A percentile compares a stretch with the other conserved stretches of the same genome.
Evolutionary conservation across 1,140 invertebrate species (phyloP).

Genomic region (Apis mellifera): DNA sequence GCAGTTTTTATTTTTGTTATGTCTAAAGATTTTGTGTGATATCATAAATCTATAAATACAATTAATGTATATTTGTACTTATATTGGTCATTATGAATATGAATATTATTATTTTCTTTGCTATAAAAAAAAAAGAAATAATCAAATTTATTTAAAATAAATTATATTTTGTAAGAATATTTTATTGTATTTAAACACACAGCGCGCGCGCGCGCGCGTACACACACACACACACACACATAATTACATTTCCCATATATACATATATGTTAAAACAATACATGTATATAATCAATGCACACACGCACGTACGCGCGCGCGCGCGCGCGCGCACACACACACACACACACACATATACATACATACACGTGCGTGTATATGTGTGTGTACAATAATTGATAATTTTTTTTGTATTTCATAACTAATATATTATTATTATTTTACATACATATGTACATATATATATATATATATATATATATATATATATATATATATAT

Average conservation of each 20-base stretch:
- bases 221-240: too few species aligned
- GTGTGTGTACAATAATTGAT: slow-evolving; percentile 43
- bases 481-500: slow-evolving; percentile 28
- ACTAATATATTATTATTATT: slow-evolving; percentile 44
- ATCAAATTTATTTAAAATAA: slow-evolving; percentile 43
- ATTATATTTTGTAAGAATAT: slow-evolving; percentile 62
- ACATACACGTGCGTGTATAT: slow-evolving; percentile 18
- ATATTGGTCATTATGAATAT: slow-evolving; percentile 25
- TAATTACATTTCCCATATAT: too few species aligned
- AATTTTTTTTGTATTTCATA: slow-evolving; percentile 30
- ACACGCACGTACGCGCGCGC: too few species aligned
- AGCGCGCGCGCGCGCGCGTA: too few species aligned
- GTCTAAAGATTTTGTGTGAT: slow-evolving; percentile 41
- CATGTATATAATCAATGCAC: slow-evolving; percentile 46
- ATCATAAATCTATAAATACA: slow-evolving; percentile 35
- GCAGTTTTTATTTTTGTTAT: slow-evolving; percentile 13
- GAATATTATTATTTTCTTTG: background rate
- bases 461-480: slow-evolving; percentile 44
- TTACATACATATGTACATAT: slow-evolving; percentile 52
- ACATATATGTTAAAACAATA: slow-evolving; percentile 54
- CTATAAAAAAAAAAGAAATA: slow-evolving; percentile 18
- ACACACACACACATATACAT: too few species aligned
- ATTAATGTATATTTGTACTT: slow-evolving; percentile 51
- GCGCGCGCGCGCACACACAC: too few species aligned
- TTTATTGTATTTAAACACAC: slow-evolving; percentile 64